Conservation (phyloP, 2,113 vertebrate species). For the Anthoscopus minutus region DNA sequence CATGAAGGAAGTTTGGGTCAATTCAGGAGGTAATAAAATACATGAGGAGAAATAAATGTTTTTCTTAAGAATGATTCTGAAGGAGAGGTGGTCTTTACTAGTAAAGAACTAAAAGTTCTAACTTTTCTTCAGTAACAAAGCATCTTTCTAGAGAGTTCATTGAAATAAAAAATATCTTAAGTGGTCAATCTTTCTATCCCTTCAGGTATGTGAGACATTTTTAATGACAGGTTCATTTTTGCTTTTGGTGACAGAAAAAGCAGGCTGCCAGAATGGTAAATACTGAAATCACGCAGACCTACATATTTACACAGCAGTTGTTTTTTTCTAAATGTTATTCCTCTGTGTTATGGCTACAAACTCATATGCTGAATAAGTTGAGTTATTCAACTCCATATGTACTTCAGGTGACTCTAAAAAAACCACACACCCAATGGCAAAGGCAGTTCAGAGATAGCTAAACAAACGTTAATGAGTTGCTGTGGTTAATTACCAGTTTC, state of each 20-base stretch:
- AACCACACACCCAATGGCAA: not conserved
- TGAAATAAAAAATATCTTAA: not conserved
- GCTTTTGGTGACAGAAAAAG: not conserved
- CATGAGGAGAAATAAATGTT: not conserved
- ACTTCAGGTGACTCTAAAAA: not conserved
- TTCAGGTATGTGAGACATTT: not conserved
- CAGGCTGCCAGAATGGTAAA: not conserved
- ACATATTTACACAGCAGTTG: not conserved
- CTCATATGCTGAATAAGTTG: not conserved
- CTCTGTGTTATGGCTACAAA: not conserved
- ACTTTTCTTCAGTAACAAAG: not conserved
- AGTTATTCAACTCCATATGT: not conserved
- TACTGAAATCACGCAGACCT: not conserved
- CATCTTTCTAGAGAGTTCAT: not conserved
- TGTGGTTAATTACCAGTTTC: not conserved
- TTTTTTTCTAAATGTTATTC: not conserved
- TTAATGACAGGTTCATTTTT: not conserved
- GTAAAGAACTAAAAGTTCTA: not conserved
- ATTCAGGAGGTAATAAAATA: not conserved
- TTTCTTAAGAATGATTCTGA: not conserved
- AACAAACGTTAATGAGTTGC: not conserved
- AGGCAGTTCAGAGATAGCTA: not conserved
- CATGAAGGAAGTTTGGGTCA: not conserved
- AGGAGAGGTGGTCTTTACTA: not conserved
- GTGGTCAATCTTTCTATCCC: not conserved